A percentile compares a stretch with the other conserved stretches of the same genome.
These are phyloP conservation scores for Dimorphilus gyrociliatus DNA, from an alignment of 2,888 invertebrate species.

Conservation along the genomic window DNA sequence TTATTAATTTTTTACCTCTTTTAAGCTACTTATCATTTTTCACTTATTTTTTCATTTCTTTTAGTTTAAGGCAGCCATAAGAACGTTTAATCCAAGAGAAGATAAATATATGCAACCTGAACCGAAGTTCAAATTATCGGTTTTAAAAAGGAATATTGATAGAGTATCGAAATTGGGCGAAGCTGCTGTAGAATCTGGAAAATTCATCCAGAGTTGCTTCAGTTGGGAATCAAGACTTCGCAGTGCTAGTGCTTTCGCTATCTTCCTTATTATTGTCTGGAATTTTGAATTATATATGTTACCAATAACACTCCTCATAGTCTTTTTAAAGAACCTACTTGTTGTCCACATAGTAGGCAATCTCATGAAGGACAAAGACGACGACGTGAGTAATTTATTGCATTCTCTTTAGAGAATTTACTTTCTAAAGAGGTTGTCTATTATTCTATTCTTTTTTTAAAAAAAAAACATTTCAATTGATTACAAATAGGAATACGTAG, in stretches of 20 bases:
- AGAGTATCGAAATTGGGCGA: conserved; percentile 76
- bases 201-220: conserved; percentile 83
- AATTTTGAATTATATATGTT: conserved; percentile 91
- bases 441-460: too few relatives aligned
- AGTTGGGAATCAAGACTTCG: conserved; percentile 80
- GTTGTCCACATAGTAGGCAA: conserved; percentile 31
- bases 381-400: conserved; percentile 22
- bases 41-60: too few relatives aligned
- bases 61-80: conserved; percentile 65
- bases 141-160: conserved; percentile 82
- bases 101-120: conserved; percentile 86
- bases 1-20: too few relatives aligned
- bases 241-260: not conserved
- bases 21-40: too few relatives aligned
- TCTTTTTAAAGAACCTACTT: conserved; percentile 58
- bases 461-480: too few relatives aligned
- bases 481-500: conserved; percentile 26
- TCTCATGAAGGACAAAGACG: conserved; percentile 22
- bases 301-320: conserved; percentile 59
- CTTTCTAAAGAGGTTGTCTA: conserved; percentile 2
- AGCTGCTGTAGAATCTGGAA: conserved; percentile 70
- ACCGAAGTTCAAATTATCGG: conserved; percentile 79
- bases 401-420: not conserved
- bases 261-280: conserved; percentile 74
- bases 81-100: conserved; percentile 85